phyloP scores from a whole-genome alignment of 2,888 invertebrate genomes.

The Cepaea hortensis region DNA sequence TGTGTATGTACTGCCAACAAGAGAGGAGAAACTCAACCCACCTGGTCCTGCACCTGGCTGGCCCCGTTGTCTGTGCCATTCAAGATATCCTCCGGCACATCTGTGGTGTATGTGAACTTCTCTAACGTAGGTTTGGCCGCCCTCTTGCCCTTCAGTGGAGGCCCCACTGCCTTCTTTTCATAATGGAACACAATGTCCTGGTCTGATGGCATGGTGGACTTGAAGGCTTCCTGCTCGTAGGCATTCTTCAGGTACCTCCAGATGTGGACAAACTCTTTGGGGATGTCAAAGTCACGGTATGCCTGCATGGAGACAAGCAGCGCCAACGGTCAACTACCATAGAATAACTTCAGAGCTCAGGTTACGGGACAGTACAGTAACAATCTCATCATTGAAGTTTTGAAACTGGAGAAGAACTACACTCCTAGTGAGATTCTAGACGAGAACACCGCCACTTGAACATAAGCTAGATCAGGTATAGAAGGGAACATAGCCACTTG shows the following conservation, averaged over 20 bases:
- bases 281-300: slow-evolving; percentile 80
- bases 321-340: neutral
- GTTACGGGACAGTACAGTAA: no score
- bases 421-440: no score
- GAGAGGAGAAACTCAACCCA: neutral
- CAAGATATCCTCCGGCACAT: slow-evolving; percentile 83
- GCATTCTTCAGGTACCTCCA: slow-evolving; percentile 99
- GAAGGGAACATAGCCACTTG: no score
- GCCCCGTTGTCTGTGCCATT: slow-evolving; percentile 30
- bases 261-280: slow-evolving; percentile 84
- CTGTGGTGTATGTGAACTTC: slow-evolving; percentile 96
- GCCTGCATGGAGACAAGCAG: slow-evolving; percentile 61
- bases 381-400: no score
- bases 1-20: no score
- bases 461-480: no score
- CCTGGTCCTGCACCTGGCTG: neutral
- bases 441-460: no score
- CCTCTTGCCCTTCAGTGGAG: slow-evolving; percentile 12
- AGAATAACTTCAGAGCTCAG: no score
- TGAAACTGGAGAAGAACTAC: no score
- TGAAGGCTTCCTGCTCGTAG: slow-evolving; percentile 98
- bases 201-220: slow-evolving; percentile 98
- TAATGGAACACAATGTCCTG: slow-evolving; percentile 99
- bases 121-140: slow-evolving; percentile 80
- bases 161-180: slow-evolving; percentile 66